Evolutionary conservation across 2,797 vertebrate genomes (phyloP), one percentile per base, ranked within the genome.

Genomic region (Falco berigora): DNA sequence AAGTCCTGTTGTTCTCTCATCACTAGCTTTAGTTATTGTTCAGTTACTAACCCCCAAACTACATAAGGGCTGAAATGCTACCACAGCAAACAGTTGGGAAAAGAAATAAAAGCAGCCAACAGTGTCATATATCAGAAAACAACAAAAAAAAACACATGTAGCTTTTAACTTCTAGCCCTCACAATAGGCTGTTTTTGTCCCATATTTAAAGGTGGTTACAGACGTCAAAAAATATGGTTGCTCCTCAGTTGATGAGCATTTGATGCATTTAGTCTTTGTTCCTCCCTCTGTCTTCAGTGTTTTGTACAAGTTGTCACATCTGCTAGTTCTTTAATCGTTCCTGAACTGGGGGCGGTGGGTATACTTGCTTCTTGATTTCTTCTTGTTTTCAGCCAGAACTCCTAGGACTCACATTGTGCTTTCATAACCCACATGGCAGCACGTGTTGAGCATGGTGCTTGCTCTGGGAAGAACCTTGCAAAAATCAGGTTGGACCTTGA

Each of bases 81-180:
- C 19, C 10, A 8, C 6, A 86, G n/a, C 53, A 71, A 84, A 62
- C 18, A 76, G 5, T 2, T 18, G 14, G 18, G 34, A 42, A 59
- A 86, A 76, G 24, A 71, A 84, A 44, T 14, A 50, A 71, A 83
- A 56, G 32, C 50, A 47, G 3, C 28, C 61, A 32, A 30, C 4
- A 19, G 8, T 67, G 21, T 14, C 12, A 24, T 59, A 30, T 5
- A 12, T 61, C 42, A 83, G 42, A 64, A 88, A 90, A 79, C 9
- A 69, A 24, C 0, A 2, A 38, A 82, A 32, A 19, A 1, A 0
- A 5, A 10, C 12, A 2, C 23, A 5, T 30, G 86, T 88, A 24
- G 21, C 24, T 52, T 80, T 14, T 58, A 16, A 44, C 32, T 50
- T 67, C 5, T 1, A 73, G 23, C 20, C 24, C 5, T 81, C 10